Percentiles rank a stretch among this genome's conserved stretches.
Conservation (phyloP, 2,113 vertebrate genomes). For the Physeter macrocephalus region DNA sequence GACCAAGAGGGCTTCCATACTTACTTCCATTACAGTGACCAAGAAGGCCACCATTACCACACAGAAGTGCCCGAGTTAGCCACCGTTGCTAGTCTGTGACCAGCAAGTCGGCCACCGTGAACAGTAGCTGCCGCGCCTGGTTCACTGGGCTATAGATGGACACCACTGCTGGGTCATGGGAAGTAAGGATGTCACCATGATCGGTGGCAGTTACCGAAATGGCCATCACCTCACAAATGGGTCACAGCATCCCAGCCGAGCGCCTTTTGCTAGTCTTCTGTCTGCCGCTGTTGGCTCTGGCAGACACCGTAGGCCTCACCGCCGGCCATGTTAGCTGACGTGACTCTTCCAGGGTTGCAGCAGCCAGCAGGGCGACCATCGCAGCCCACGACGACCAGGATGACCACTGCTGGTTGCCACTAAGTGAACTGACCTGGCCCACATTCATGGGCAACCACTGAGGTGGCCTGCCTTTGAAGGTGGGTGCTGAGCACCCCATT, state of each 20-base stretch:
- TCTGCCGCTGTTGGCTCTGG: not conserved
- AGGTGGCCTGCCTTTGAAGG: not conserved
- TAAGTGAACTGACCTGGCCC: not conserved
- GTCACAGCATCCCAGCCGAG: not conserved
- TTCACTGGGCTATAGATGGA: not conserved
- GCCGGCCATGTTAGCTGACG: fast-evolving
- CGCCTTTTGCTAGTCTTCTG: not conserved
- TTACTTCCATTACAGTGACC: not conserved
- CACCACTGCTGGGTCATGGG: not conserved
- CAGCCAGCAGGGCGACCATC: not conserved
- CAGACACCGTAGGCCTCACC: fast-evolving
- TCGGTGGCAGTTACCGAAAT: not conserved
- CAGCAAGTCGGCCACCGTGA: not conserved
- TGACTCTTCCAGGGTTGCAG: not conserved
- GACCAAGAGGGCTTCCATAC: not conserved
- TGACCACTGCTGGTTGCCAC: not conserved
- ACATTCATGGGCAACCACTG: not conserved
- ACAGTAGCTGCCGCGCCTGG: not conserved
- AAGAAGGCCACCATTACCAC: not conserved
- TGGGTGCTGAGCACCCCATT: not conserved
- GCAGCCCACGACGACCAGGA: fast-evolving
- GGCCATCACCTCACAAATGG: not conserved
- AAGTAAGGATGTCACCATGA: not conserved
- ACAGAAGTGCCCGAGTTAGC: too few species aligned
- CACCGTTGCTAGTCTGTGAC: not conserved